Percentiles rank a stretch among this genome's conserved stretches.
Conservation (phyloP, 2,888 invertebrate species). For the Microctonus aethiopoides region DNA sequence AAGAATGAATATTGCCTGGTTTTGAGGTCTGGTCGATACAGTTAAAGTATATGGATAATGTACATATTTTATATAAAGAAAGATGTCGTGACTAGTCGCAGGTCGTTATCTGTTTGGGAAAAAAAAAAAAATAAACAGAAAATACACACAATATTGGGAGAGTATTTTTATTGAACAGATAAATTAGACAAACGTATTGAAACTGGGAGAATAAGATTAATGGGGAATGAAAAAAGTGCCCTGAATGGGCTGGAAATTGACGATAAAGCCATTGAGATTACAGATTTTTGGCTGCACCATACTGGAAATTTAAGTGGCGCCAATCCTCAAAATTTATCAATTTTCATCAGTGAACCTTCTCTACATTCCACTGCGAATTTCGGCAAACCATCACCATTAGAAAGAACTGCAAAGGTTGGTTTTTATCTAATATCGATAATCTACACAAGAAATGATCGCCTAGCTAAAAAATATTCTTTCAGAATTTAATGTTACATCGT, state of each 20-base stretch:
- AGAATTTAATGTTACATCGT: constrained; percentile 87
- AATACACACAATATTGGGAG: neutral
- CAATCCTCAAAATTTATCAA: constrained; percentile 75
- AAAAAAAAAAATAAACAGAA: constrained; percentile 5
- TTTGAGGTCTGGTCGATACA: no score
- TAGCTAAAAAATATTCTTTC: constrained; percentile 38
- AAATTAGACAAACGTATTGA: neutral
- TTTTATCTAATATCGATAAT: constrained; percentile 15
- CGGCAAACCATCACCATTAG: constrained; percentile 73
- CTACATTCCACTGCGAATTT: constrained; percentile 66
- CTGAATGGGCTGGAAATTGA: constrained; percentile 79
- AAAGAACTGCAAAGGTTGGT: constrained; percentile 80
- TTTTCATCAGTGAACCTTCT: constrained; percentile 80
- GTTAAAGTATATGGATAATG: no score
- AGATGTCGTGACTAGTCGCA: neutral
- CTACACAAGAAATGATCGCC: constrained; percentile 15
- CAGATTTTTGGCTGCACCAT: constrained; percentile 83
- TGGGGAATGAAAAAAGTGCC: constrained; percentile 83
- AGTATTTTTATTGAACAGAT: constrained; percentile 9
- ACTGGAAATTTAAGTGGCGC: constrained; percentile 72
- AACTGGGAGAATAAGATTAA: constrained; percentile 54
- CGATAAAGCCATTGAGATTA: constrained; percentile 80
- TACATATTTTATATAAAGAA: neutral
- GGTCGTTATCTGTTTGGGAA: neutral
- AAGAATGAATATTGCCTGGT: no score